Conservation (phyloP, 2,888 invertebrate genomes). For the Acanthosoma haemorrhoidale region DNA sequence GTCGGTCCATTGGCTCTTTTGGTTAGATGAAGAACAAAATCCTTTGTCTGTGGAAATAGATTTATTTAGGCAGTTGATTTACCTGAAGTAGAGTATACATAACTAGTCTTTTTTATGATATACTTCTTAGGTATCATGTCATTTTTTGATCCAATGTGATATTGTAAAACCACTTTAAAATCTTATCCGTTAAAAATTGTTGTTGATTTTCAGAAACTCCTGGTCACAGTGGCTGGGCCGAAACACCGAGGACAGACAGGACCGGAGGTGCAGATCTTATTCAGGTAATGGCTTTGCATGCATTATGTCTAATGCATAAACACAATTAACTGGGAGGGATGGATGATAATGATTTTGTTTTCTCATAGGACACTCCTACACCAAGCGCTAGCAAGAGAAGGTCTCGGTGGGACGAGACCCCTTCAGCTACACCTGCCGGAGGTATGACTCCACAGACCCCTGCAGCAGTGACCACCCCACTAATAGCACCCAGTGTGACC, state of each 20-base stretch:
- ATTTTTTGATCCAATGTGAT: too few species aligned
- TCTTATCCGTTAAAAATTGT: too few species aligned
- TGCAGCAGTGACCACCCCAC: slow-evolving; percentile 49
- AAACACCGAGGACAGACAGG: slow-evolving; percentile 94
- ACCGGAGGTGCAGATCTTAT: slow-evolving; percentile 64
- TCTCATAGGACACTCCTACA: slow-evolving; percentile 73
- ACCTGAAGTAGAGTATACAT: too few species aligned
- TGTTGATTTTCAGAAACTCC: slow-evolving; percentile 85
- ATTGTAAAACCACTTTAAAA: too few species aligned
- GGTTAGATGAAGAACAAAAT: too few species aligned
- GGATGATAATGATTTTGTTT: neutral
- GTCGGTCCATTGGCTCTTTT: too few species aligned
- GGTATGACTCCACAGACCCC: slow-evolving; percentile 45
- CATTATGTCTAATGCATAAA: slow-evolving; percentile 49
- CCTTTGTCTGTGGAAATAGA: too few species aligned
- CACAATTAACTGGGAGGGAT: neutral
- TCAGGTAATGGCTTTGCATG: slow-evolving; percentile 46
- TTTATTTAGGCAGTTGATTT: too few species aligned
- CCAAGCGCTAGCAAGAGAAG: slow-evolving; percentile 91
- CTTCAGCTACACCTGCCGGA: slow-evolving; percentile 54
- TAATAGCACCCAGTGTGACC: slow-evolving; percentile 56
- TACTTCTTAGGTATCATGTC: too few species aligned
- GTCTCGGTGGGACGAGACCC: slow-evolving; percentile 98
- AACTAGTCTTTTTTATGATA: too few species aligned
- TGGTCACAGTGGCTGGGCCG: slow-evolving; percentile 98